Base-by-base conservation (phyloP, 2,888 invertebrate genomes). In the Aricia artaxerxes region DNA sequence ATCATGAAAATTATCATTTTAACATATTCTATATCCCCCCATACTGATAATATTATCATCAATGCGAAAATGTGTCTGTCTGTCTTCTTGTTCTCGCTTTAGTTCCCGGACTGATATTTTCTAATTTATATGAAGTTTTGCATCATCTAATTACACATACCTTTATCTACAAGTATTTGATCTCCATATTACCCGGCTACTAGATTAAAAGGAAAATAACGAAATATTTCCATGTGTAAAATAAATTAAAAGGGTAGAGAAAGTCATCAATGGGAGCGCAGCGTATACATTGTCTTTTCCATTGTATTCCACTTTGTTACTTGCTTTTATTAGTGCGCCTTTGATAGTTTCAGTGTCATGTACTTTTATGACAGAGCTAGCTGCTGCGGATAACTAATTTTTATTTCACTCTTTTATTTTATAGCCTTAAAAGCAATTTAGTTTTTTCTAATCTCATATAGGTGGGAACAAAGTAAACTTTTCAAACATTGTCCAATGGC, bases 261-360 rank as follows among this genome's bases (percentile, higher is more conserved):
- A 82, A 82, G 82, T 82, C 84, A 82, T 83, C 83, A 84, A 83
- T 85, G 81, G 82, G 81, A 84, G 83, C 82, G 78, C 80, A 83
- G 80, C 81, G 81, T 79, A 82, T 83, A 84, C 81, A 82, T 82
- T 83, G 82, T 83, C 82, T 82, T 81, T 82, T 84, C 84, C 83
- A 85, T 87, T 87, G 87, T 88, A 86, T 87, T 87, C 86, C 85
- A 86, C 88, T 88, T 86, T 86, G 86, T 88, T 86, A 87, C 86
- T 86, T 87, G 86, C 87, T 90, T 91, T 91, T 91, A 91, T 91
- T 91, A 89, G 88, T 87, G 84, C 84, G 86, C 87, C 87, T 91
- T 89, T 90, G 90, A 90, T 90, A 88, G 88, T 86, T 85, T 84
- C 85, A 87, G 89, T 90, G 89, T 87, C 88, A 76, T 78, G 87